Conservation (phyloP, 1,140 invertebrate genomes). For the Cyphomyrmex costatus region DNA sequence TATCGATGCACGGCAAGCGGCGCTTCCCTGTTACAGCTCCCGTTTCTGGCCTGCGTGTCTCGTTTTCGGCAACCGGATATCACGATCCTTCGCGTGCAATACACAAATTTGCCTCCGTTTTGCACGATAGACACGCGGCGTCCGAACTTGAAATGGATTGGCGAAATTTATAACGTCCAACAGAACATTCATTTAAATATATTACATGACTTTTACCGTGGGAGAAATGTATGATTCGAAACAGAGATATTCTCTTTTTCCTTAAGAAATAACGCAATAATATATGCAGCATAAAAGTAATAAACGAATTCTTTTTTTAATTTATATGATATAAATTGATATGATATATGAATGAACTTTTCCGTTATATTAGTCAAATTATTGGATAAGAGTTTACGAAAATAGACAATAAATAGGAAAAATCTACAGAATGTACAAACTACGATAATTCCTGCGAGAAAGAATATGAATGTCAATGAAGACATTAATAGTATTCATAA, state of each 20-base stretch:
- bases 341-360: not conserved
- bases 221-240: conserved; percentile 2
- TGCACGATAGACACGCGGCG: not conserved
- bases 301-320: not conserved
- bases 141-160: not conserved
- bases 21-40: conserved; percentile 65
- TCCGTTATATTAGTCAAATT: not conserved
- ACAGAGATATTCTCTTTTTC: not conserved
- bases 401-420: not conserved
- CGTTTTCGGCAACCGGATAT: conserved; percentile 55
- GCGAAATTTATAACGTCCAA: conserved; percentile 30
- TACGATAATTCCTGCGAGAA: conserved; percentile 15
- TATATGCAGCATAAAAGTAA: not conserved
- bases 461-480: conserved; percentile 46
- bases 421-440: not conserved
- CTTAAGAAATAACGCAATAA: not conserved
- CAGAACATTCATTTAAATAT: conserved; percentile 5
- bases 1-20: conserved; percentile 70
- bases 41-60: conserved; percentile 60
- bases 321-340: not conserved
- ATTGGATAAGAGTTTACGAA: not conserved
- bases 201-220: not conserved
- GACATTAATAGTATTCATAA: conserved; percentile 35
- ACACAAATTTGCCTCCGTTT: conserved; percentile 40
- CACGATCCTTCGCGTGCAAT: conserved; percentile 59